Evolutionary conservation across 2,113 vertebrate species (phyloP).

Genomic region (Oostethus manadensis): DNA sequence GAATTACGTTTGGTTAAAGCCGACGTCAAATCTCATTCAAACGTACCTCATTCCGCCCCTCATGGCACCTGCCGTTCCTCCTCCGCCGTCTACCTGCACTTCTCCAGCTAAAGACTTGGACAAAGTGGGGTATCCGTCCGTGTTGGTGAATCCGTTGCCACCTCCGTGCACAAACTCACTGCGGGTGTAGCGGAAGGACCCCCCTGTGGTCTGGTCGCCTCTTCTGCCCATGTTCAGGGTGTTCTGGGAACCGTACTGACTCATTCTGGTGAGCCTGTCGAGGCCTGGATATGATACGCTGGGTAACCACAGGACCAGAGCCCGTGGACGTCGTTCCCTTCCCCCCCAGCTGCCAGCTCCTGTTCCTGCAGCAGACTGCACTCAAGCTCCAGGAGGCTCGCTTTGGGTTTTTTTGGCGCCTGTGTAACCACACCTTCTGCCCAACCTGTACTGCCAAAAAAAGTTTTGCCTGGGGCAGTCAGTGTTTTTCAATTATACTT

Average conservation of each 20-base stretch:
- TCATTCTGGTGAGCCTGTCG: slow-evolving; percentile 42
- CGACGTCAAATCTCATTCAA: slow-evolving; percentile 17
- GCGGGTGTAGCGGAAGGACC: slow-evolving; percentile 32
- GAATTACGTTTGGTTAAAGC: too few relatives aligned
- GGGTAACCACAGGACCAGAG: background rate
- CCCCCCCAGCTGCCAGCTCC: slow-evolving; percentile 15
- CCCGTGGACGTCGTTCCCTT: background rate
- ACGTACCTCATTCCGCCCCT: slow-evolving; percentile 14
- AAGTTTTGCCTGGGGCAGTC: slow-evolving; percentile 13
- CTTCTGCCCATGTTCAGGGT: slow-evolving; percentile 25
- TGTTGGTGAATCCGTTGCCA: slow-evolving; percentile 54
- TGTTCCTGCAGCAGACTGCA: slow-evolving; percentile 36
- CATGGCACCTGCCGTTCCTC: background rate
- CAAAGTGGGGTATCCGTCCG: slow-evolving; percentile 43
- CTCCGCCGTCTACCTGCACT: background rate
- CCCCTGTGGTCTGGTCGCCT: slow-evolving; percentile 32
- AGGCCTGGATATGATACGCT: background rate
- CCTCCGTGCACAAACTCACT: slow-evolving; percentile 48
- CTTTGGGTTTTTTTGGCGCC: slow-evolving; percentile 16
- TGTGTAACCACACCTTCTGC: slow-evolving; percentile 53
- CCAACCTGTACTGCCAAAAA: slow-evolving; percentile 10
- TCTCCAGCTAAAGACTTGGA: slow-evolving; percentile 22
- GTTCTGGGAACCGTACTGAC: slow-evolving; percentile 52
- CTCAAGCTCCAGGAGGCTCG: background rate
- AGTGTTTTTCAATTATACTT: too few relatives aligned